phyloP scores from a whole-genome alignment of 1,140 invertebrate species.

The Caenorhabditis tropicalis region DNA sequence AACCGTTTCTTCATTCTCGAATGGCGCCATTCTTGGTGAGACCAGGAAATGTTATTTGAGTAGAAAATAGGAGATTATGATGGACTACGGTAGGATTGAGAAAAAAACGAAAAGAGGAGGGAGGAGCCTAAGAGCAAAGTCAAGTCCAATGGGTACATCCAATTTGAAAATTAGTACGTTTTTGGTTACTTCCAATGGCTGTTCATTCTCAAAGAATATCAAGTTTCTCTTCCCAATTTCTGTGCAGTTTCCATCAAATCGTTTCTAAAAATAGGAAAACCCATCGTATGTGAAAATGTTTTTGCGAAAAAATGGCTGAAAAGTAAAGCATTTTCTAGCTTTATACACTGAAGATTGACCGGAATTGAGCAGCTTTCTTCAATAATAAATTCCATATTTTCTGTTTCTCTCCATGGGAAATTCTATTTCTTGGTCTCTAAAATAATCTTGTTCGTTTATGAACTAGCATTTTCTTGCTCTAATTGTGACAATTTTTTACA shows the following conservation, averaged over 20 bases:
- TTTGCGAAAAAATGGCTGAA: not conserved
- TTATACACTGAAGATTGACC: not conserved
- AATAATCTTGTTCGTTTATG: not conserved
- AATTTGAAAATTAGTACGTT: not conserved
- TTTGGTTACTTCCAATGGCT: not conserved
- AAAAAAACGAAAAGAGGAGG: not conserved
- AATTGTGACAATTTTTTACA: not conserved
- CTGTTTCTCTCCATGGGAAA: not conserved
- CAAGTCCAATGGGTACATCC: not conserved
- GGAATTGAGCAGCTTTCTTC: constrained; percentile 24
- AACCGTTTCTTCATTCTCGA: not conserved
- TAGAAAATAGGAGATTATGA: not conserved
- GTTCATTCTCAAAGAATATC: not conserved
- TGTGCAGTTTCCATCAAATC: not conserved
- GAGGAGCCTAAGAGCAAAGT: not conserved
- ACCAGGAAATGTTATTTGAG: constrained; percentile 6
- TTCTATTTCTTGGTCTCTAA: too few relatives aligned
- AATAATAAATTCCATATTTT: not conserved
- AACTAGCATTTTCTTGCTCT: not conserved
- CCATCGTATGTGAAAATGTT: not conserved
- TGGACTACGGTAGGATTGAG: not conserved
- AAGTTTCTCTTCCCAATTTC: not conserved
- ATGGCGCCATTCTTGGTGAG: constrained; percentile 33
- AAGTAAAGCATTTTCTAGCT: not conserved
- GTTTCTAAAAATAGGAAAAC: constrained; percentile 11